Conservation (phyloP, 1,140 invertebrate genomes). For the Anoplophora glabripennis region DNA sequence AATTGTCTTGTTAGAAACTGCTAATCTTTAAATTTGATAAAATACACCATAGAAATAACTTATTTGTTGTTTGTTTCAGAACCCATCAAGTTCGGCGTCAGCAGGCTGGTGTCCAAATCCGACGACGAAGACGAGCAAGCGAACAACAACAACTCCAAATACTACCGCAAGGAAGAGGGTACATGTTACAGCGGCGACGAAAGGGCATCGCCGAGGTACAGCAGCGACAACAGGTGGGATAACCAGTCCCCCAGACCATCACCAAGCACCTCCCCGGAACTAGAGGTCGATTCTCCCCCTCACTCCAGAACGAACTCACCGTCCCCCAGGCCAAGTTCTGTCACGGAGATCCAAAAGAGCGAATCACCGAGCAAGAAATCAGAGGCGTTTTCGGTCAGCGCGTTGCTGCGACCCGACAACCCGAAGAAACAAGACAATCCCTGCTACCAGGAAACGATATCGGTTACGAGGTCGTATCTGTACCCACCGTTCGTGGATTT, state of each 20-base stretch:
- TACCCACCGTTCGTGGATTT: conserved; percentile 61
- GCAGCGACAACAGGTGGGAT: conserved; percentile 37
- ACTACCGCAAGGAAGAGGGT: conserved; percentile 31
- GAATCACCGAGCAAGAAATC: conserved; percentile 60
- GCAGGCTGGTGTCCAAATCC: conserved; percentile 62
- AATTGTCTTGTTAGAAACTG: too few species aligned
- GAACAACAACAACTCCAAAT: conserved; percentile 47
- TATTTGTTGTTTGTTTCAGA: conserved; percentile 55
- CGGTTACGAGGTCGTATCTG: conserved; percentile 58
- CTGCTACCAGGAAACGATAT: conserved; percentile 54
- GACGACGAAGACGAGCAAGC: conserved; percentile 54
- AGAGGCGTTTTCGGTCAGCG: conserved; percentile 75
- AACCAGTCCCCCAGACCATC: conserved; percentile 54
- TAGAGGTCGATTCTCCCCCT: conserved; percentile 68
- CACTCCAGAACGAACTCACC: conserved; percentile 52
- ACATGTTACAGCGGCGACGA: conserved; percentile 39
- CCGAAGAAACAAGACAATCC: conserved; percentile 58
- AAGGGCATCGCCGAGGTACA: conserved; percentile 34
- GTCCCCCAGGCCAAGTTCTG: conserved; percentile 53
- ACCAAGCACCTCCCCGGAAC: conserved; percentile 59
- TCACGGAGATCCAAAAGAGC: conserved; percentile 48
- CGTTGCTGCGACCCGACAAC: conserved; percentile 71
- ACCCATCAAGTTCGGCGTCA: conserved; percentile 71
- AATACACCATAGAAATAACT: too few species aligned
- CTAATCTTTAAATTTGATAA: too few species aligned